Base-by-base conservation (phyloP, 1,140 invertebrate genomes). In the Drosophila elegans region DNA sequence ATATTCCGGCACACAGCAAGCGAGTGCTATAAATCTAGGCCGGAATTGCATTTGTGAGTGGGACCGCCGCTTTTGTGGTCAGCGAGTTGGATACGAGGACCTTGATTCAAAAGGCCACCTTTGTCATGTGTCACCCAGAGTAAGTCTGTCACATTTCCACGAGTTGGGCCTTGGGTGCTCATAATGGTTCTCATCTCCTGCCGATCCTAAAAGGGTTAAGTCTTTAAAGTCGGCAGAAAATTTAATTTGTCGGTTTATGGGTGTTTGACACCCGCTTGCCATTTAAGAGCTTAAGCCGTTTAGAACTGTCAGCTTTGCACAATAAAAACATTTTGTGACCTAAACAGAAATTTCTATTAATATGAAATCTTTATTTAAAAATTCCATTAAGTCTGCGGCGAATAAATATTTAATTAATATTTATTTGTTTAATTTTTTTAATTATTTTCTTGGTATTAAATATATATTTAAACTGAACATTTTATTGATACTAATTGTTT, bases 1-100 rank as follows among this genome's bases (percentile, higher is more conserved):
- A 48, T 48, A 27, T 44, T 63, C 39, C 39, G 42, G 44, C 48
- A n/a, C 39, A 57, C 34, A 29, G 32, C 49, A 13, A 52, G 49
- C 32, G 44, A 38, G 36, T 32, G 41, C 57, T 63, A 83, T 83
- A 89, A 88, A 88, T 89, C 84, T 79, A 59, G 38, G 60, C 59
- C 21, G 45, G 16, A 48, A 16, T 53, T 60, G 72, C 44, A 41
- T 25, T 54, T n/a, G 62, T 42, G 46, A 41, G 57, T 34, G 52
- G 44, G 29, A 34, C 13, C 54, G 41, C 36, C 51, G 46, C 56
- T 74, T 51, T 66, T 78, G 77, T 74, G 81, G 81, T 85, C 73
- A 85, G 51, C 73, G 38, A 38, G n/a, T 21, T 68, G 64, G 36
- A 56, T 57, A 13, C 46, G 32, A 12, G 44, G 36, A 13, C 62